Evolutionary conservation across 2,888 invertebrate species (phyloP).

Genomic region (Oithona nana): DNA sequence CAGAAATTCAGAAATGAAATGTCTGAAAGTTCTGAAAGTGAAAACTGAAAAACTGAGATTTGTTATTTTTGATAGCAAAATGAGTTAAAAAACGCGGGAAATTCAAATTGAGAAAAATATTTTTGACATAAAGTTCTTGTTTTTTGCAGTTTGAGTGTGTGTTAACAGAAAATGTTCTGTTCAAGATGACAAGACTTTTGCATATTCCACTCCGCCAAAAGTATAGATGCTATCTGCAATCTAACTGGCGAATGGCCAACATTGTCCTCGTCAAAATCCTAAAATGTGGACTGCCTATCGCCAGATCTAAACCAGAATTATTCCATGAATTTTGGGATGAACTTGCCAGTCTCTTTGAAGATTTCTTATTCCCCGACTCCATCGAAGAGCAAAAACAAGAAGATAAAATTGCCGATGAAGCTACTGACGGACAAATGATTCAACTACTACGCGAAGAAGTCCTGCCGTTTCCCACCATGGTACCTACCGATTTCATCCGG

Average conservation of each 20-base stretch:
- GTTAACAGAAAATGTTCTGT: not conserved
- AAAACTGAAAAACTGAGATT: too few species aligned
- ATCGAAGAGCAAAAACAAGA: slow-evolving; percentile 20
- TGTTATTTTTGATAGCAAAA: too few species aligned
- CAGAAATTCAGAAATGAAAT: too few species aligned
- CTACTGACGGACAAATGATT: slow-evolving; percentile 62
- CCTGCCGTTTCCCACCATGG: slow-evolving; percentile 51
- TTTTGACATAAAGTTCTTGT: not conserved
- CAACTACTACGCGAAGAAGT: slow-evolving; percentile 61
- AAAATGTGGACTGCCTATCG: slow-evolving; percentile 66
- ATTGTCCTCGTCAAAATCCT: slow-evolving; percentile 54
- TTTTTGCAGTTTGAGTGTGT: not conserved
- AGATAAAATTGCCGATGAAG: slow-evolving; percentile 42
- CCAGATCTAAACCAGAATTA: slow-evolving; percentile 46
- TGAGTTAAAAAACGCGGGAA: too few species aligned
- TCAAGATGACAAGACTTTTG: slow-evolving; percentile 35
- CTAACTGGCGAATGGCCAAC: slow-evolving; percentile 64
- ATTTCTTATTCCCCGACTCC: slow-evolving; percentile 66
- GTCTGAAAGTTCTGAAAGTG: too few species aligned
- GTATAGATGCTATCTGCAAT: slow-evolving; percentile 55
- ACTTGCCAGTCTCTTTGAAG: slow-evolving; percentile 63
- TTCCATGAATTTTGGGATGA: slow-evolving; percentile 67
- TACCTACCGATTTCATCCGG: slow-evolving; percentile 61
- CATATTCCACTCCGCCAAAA: slow-evolving; percentile 55
- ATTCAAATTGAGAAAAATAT: too few species aligned